Base-by-base conservation (phyloP, 2,113 vertebrate genomes). In the Cyphomyrus plagiostoma region DNA sequence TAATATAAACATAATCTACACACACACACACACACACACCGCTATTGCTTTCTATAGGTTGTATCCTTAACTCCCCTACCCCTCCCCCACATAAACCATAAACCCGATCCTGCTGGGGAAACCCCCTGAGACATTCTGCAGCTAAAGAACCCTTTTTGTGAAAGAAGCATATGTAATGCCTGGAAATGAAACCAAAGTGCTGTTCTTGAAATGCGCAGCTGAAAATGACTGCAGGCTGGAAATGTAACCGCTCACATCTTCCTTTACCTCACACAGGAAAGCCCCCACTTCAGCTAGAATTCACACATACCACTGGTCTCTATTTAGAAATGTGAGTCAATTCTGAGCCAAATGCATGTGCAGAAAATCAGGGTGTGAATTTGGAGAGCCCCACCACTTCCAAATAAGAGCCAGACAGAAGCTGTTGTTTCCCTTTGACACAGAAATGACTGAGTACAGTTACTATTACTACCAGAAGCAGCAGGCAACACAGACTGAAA, bases 11-110 rank as follows among this genome's bases (percentile, higher is more conserved):
- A 56, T 56, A 56, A 6, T 56, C 52, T 19, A 56, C 52, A 53
- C 52, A 85, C 50, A 84, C 53, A 84, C 30, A 66, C 35, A 48
- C 42, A 89, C 80, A 85, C 52, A 84, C 80, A 84, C 30, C 74
- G 9, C 26, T 39, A 2, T 45, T 46, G 35, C 19, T 35, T 50
- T 74, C n/a, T 80, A n/a, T 9, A n/a, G 7, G 56, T n/a, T 62
- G 23, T 62, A 77, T 19, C 66, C n/a, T 26, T 15, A 70, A 84
- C 23, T 21, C 0, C 19, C 21, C 21, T 23, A 0, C 10, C 10
- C 62, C 9, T 30, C 74, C 74, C 66, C 4, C 26, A 77, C 45
- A n/a, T 23, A n/a, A 23, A 26, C 83, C 42, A 13, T 26, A 19
- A 17, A 23, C 46, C 46, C 3, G 3, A 6, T 48, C 45, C 39